These are phyloP conservation scores for Mesorhabditis sp. DNA, from an alignment of 2,888 invertebrate species.

Conservation along the genomic window DNA sequence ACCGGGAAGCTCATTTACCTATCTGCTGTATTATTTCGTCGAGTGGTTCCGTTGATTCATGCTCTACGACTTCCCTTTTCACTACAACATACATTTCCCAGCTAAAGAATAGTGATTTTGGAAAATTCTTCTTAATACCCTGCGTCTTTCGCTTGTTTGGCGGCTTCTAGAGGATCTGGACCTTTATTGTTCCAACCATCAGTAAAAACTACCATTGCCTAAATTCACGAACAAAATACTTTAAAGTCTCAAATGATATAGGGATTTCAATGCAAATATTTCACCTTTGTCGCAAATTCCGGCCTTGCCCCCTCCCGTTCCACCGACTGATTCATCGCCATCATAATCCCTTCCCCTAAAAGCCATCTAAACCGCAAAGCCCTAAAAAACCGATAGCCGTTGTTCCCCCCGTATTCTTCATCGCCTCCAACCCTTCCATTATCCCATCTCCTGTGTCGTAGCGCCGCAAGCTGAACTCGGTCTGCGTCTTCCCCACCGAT, in stretches of 20 bases:
- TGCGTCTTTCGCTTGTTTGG: background rate
- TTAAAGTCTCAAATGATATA: background rate
- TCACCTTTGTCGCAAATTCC: slow-evolving; percentile 3
- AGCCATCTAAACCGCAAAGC: background rate
- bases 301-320: background rate
- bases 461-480: background rate
- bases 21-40: background rate
- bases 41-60: background rate
- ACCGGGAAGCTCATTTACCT: background rate
- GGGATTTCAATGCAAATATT: too few relatives aligned
- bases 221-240: background rate
- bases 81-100: background rate
- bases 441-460: background rate
- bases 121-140: background rate
- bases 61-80: slow-evolving; percentile 2
- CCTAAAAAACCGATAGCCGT: slow-evolving; percentile 4
- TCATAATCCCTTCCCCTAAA: background rate
- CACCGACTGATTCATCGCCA: background rate
- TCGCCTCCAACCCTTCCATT: background rate
- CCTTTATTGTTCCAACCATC: slow-evolving; percentile 3
- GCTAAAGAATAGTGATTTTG: background rate
- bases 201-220: slow-evolving; percentile 1
- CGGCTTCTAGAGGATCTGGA: background rate
- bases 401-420: slow-evolving; percentile 2
- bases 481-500: background rate